Evolutionary conservation across 2,113 vertebrate genomes (phyloP).

Genomic region (Chaetura pelagica): DNA sequence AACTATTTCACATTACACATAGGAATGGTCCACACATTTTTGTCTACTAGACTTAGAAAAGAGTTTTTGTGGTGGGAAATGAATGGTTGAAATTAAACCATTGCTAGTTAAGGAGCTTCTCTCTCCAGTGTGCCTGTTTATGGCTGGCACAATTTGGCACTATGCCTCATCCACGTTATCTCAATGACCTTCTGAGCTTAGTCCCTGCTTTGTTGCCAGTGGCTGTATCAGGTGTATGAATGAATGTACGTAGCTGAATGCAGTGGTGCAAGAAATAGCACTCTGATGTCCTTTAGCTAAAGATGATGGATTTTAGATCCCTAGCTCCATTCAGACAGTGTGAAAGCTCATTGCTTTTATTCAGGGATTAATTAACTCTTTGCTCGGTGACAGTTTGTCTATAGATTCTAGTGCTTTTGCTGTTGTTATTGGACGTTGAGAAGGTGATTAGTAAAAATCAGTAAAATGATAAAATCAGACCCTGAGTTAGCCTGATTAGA

Average conservation of each 20-base stretch:
- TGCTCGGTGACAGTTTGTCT: background rate
- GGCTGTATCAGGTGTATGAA: constrained; percentile 2
- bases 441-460: background rate
- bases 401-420: background rate
- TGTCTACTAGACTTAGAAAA: background rate
- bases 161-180: background rate
- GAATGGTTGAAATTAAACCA: background rate
- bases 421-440: constrained; percentile 28
- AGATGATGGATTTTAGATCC: constrained; percentile 68
- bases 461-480: background rate
- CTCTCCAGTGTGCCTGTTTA: background rate
- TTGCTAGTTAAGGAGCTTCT: background rate
- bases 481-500: background rate
- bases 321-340: background rate
- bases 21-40: background rate
- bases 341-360: constrained; percentile 21
- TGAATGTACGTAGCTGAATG: background rate
- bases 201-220: background rate
- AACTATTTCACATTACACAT: background rate
- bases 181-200: background rate
- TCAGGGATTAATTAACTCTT: constrained; percentile 64
- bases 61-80: background rate
- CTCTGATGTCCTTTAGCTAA: constrained; percentile 51
- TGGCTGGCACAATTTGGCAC: background rate
- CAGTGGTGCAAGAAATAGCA: constrained; percentile 42